Evolutionary conservation across 2,888 invertebrate genomes (phyloP).

Genomic region (Eucriotettix oculatus): DNA sequence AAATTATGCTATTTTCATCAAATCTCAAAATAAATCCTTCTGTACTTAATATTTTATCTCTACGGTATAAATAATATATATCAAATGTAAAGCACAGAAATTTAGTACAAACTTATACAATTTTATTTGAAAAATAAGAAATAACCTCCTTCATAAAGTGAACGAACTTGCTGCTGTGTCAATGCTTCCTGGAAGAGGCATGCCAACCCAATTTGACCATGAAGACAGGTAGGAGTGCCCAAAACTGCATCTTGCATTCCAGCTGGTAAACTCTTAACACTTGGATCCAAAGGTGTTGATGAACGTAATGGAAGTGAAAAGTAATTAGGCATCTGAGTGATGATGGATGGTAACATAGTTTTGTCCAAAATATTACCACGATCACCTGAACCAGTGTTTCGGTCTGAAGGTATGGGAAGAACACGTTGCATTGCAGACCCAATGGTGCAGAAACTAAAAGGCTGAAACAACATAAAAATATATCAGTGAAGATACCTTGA

Average conservation of each 20-base stretch:
- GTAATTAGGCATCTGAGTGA: conserved; percentile 28
- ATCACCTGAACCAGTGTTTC: neutral
- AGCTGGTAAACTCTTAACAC: conserved; percentile 32
- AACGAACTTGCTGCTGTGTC: conserved; percentile 22
- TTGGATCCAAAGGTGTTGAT: conserved; percentile 31
- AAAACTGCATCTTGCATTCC: conserved; percentile 38
- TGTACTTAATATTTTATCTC: neutral
- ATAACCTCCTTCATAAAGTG: conserved; percentile 23
- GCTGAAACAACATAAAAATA: conserved; percentile 9
- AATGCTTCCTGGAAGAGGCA: conserved; percentile 31
- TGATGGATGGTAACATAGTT: conserved; percentile 16
- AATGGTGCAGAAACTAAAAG: conserved; percentile 15
- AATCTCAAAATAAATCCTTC: too few species aligned
- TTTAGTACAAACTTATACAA: too few species aligned
- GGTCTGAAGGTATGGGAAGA: too few species aligned
- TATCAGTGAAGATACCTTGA: too few species aligned
- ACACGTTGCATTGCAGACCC: conserved; percentile 13
- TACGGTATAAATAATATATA: too few species aligned
- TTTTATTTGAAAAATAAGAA: neutral
- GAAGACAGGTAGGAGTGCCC: conserved; percentile 31
- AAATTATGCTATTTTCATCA: too few species aligned
- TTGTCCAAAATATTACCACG: conserved; percentile 3
- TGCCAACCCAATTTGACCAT: conserved; percentile 35
- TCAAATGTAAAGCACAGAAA: too few species aligned
- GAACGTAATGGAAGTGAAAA: conserved; percentile 29